phyloP scores from a whole-genome alignment of 2,113 vertebrate genomes.

The Meriones unguiculatus region DNA sequence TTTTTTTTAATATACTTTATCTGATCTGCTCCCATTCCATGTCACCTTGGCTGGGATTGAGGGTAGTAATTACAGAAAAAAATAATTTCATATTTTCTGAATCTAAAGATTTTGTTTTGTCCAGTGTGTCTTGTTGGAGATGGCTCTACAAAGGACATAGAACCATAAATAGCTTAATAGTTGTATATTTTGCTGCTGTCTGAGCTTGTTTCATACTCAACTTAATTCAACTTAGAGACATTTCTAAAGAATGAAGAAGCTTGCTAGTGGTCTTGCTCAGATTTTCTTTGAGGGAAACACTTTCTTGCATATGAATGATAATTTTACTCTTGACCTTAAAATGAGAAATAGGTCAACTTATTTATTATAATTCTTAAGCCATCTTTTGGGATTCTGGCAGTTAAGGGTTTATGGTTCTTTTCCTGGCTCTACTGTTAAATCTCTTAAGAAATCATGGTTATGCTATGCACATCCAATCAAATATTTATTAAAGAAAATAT shows the following conservation, averaged over 20 bases:
- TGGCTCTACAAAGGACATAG: neutral
- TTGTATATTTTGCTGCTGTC: neutral
- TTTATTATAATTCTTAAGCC: slow-evolving; percentile 70
- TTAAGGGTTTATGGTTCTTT: slow-evolving; percentile 65
- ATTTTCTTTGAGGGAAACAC: neutral
- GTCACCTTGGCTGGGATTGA: neutral
- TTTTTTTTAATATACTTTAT: no score
- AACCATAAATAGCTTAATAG: neutral
- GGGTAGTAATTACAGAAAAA: neutral
- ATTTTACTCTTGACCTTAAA: slow-evolving; percentile 72
- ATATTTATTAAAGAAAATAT: slow-evolving; percentile 75
- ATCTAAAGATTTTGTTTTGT: neutral
- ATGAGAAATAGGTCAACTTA: slow-evolving; percentile 61
- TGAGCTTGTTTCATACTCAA: neutral
- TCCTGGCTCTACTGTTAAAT: slow-evolving; percentile 58
- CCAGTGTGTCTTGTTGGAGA: neutral
- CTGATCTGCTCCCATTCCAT: no score
- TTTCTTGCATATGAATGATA: slow-evolving; percentile 25
- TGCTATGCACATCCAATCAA: slow-evolving; percentile 63
- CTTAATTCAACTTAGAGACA: slow-evolving; percentile 7
- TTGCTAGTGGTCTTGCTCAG: neutral
- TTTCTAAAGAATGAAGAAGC: slow-evolving; percentile 7
- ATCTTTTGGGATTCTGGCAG: slow-evolving; percentile 57
- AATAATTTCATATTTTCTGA: neutral
- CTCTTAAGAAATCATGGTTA: slow-evolving; percentile 59